These are phyloP conservation scores for Baryphthengus martii DNA, from an alignment of 2,113 vertebrate species.

Conservation along the genomic window DNA sequence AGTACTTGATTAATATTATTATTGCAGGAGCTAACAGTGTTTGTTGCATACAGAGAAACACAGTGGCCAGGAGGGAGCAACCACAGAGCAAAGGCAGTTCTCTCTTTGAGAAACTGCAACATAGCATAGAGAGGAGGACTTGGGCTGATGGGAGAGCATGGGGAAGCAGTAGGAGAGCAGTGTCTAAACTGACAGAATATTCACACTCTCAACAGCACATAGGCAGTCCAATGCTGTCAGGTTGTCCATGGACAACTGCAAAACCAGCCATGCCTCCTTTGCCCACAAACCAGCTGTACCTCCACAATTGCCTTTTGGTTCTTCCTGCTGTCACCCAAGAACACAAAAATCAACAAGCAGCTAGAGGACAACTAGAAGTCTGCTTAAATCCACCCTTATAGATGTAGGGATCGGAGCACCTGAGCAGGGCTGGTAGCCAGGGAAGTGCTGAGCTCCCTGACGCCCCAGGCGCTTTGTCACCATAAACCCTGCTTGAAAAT, in stretches of 20 bases:
- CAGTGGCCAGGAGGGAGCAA: not conserved
- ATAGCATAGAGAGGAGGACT: not conserved
- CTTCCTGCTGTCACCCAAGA: not conserved
- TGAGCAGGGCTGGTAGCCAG: not conserved
- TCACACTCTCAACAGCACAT: not conserved
- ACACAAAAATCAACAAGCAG: not conserved
- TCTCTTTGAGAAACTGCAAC: not conserved
- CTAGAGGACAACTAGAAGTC: not conserved
- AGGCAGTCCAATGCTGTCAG: rapidly evolving
- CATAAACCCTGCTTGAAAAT: not conserved
- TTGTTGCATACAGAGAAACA: too few relatives aligned
- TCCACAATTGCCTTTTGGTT: not conserved
- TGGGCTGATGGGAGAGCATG: not conserved
- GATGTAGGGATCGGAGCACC: not conserved
- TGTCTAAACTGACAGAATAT: not conserved
- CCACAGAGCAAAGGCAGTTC: not conserved
- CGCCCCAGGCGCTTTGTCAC: not conserved
- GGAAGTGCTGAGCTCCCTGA: not conserved
- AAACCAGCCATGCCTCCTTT: not conserved
- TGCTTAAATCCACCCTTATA: not conserved
- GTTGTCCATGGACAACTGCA: not conserved
- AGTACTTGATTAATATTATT: not conserved
- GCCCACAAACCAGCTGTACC: not conserved
- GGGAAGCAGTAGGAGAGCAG: not conserved
- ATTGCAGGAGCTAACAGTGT: not conserved